Percentiles rank a stretch among this genome's conserved stretches.
These are phyloP conservation scores for Enteromius radiatus DNA, from an alignment of 2,797 vertebrate species.

Conservation along the genomic window DNA sequence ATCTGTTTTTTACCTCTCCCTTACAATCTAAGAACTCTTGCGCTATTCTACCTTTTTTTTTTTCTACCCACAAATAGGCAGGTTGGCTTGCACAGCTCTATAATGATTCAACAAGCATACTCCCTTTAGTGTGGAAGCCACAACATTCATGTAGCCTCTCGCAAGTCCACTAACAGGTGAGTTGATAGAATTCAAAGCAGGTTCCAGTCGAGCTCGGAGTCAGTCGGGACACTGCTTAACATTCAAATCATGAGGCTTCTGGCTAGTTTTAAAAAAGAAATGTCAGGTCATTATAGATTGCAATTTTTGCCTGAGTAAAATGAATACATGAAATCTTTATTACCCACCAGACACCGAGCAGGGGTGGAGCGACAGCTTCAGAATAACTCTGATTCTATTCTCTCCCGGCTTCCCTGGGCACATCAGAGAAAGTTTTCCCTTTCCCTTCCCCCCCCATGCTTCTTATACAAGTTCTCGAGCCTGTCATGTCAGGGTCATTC, in stretches of 20 bases:
- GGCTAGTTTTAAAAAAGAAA: conserved; percentile 81
- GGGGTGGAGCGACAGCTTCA: conserved; percentile 75
- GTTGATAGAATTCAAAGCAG: conserved; percentile 67
- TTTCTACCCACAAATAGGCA: not conserved
- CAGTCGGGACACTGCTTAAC: conserved; percentile 72
- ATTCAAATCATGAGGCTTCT: conserved; percentile 79
- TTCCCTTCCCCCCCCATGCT: conserved; percentile 10
- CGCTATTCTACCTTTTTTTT: not conserved
- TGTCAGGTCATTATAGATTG: conserved; percentile 85
- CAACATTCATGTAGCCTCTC: conserved; percentile 7
- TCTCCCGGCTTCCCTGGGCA: conserved; percentile 72
- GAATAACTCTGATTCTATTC: conserved; percentile 76
- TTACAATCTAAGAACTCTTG: not conserved
- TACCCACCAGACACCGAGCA: conserved; percentile 80
- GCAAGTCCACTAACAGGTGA: conserved; percentile 52
- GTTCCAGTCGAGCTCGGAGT: conserved; percentile 63
- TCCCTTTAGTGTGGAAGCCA: conserved; percentile 1
- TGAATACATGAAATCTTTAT: conserved; percentile 88
- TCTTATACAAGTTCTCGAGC: conserved; percentile 72
- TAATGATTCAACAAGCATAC: conserved; percentile 25
- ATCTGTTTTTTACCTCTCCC: not conserved
- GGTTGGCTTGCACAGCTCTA: not conserved
- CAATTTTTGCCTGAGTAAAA: conserved; percentile 80
- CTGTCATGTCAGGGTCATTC: conserved; percentile 80
- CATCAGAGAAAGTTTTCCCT: conserved; percentile 60